phyloP scores from a whole-genome alignment of 2,888 invertebrate species.

The Cancer borealis region DNA sequence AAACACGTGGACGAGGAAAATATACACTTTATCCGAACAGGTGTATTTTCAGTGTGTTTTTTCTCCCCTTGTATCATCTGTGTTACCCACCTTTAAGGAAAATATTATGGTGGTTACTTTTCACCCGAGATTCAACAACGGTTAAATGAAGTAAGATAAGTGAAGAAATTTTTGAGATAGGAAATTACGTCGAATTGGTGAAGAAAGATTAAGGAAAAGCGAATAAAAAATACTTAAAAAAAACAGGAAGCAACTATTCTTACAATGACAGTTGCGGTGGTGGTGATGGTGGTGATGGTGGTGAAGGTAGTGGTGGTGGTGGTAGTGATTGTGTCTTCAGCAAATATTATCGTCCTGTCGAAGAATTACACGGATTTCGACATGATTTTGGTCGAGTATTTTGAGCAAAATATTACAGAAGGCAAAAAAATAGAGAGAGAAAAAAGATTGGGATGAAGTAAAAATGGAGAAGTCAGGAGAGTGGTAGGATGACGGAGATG shows the following conservation, averaged over 20 bases:
- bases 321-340: not conserved
- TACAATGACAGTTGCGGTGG: not conserved
- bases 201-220: not conserved
- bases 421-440: not conserved
- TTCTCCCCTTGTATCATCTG: not conserved
- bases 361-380: slow-evolving; percentile 27
- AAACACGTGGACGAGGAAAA: not conserved
- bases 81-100: slow-evolving; percentile 10
- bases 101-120: slow-evolving; percentile 1
- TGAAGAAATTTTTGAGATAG: not conserved
- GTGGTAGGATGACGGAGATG: not conserved
- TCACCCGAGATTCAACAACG: no score
- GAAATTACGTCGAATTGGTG: not conserved
- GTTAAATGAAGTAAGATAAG: not conserved
- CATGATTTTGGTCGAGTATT: not conserved
- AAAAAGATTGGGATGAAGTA: not conserved
- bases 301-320: not conserved
- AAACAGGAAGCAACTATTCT: not conserved
- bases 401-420: not conserved
- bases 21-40: not conserved
- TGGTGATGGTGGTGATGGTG: not conserved
- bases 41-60: not conserved
- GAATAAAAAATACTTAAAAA: not conserved
- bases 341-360: slow-evolving; percentile 8
- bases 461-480: not conserved